Evolutionary conservation across 2,888 invertebrate species (phyloP).

Genomic region (Andrena dorsata): DNA sequence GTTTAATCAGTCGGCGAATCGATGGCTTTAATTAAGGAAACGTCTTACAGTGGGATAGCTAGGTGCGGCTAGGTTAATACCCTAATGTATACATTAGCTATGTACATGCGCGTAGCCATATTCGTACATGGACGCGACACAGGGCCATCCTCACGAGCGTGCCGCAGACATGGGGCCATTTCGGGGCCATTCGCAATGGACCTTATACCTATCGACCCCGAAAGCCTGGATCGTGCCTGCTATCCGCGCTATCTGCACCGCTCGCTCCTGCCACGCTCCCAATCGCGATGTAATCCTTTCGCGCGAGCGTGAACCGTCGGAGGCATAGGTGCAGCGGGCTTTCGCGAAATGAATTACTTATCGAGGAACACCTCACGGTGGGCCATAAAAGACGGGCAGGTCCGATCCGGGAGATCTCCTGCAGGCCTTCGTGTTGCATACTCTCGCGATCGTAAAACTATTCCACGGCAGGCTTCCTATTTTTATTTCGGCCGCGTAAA

Average conservation of each 20-base stretch:
- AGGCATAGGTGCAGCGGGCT: neutral
- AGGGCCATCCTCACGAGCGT: conserved; percentile 18
- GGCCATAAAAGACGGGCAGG: conserved; percentile 43
- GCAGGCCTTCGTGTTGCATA: neutral
- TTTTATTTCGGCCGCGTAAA: conserved; percentile 47
- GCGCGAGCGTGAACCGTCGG: neutral
- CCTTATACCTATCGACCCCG: conserved; percentile 48
- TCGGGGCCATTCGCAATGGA: conserved; percentile 40
- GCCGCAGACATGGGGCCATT: conserved; percentile 29
- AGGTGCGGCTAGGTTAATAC: conserved; percentile 60
- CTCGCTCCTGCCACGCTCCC: conserved; percentile 24
- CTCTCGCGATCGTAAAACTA: conserved; percentile 49
- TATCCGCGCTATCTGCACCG: conserved; percentile 15
- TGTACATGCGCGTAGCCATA: conserved; percentile 24
- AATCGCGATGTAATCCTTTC: conserved; percentile 41
- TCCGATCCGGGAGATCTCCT: conserved; percentile 6
- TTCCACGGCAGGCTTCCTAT: conserved; percentile 13
- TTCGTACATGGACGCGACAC: conserved; percentile 42
- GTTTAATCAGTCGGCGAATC: conserved; percentile 75
- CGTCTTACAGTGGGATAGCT: conserved; percentile 64
- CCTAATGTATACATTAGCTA: conserved; percentile 47
- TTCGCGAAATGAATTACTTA: conserved; percentile 66
- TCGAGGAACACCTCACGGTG: conserved; percentile 34
- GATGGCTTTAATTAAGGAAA: conserved; percentile 76
- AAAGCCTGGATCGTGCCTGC: conserved; percentile 10